Evolutionary conservation across 2,888 invertebrate genomes (phyloP).

Genomic region (Lepeophtheirus nordmannii): DNA sequence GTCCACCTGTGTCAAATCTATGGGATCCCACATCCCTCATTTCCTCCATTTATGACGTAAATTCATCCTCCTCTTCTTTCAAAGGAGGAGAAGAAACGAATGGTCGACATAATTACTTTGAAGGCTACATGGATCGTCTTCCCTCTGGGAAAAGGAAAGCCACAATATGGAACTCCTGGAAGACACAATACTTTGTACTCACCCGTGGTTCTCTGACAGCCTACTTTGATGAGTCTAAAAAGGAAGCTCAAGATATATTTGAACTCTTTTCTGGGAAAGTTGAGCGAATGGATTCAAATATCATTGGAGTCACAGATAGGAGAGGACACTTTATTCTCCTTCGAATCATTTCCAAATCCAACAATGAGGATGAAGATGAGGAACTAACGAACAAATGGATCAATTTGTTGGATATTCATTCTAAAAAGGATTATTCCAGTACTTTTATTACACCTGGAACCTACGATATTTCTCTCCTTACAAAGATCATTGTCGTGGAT

Average conservation of each 20-base stretch:
- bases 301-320: slow-evolving; percentile 40
- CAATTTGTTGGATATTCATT: slow-evolving; percentile 39
- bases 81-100: background rate
- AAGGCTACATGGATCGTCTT: slow-evolving; percentile 42
- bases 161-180: slow-evolving; percentile 44
- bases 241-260: slow-evolving; percentile 27
- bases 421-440: slow-evolving; percentile 35
- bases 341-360: slow-evolving; percentile 28
- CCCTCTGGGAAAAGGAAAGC: slow-evolving; percentile 40
- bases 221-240: slow-evolving; percentile 26
- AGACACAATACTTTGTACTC: slow-evolving; percentile 40
- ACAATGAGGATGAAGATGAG: background rate
- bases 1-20: background rate
- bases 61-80: background rate
- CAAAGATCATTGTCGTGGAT: slow-evolving; percentile 42
- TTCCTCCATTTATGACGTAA: background rate
- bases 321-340: slow-evolving; percentile 40
- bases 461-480: slow-evolving; percentile 31
- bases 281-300: slow-evolving; percentile 37
- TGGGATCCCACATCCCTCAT: background rate
- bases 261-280: slow-evolving; percentile 40
- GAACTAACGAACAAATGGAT: slow-evolving; percentile 35
- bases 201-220: slow-evolving; percentile 38
- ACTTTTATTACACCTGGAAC: slow-evolving; percentile 37
- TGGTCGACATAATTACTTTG: slow-evolving; percentile 32